Evolutionary conservation across 2,113 vertebrate species (phyloP), one percentile per base, ranked within the genome.

Genomic region (Anarrhichthys ocellatus): DNA sequence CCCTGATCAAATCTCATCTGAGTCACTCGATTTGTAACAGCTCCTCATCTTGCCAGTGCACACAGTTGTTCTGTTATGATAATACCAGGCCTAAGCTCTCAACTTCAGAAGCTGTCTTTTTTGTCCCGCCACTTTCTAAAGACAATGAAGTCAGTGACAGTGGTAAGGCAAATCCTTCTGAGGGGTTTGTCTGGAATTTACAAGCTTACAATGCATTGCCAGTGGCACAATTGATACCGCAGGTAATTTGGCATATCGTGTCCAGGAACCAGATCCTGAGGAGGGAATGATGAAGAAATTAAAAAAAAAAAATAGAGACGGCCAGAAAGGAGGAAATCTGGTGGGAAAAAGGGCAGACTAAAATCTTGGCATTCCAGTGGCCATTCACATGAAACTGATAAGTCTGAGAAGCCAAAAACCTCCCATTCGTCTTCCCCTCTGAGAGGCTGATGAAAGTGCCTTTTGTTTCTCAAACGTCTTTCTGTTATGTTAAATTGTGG

Each of bases 261-360:
- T 94, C 94, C 93, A 64, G 95, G 95, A 96, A 97, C 94, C 86
- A 94, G 96, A 96, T 87, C 94, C 93, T 82, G 74, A 59, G 86
- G 79, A 94, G 83, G 91, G 91, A 94, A 92, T 78, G 93, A 94
- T 80, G 90, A 92, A 92, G 93, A 95, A 93, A 96, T 93, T 92
- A 94, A 76, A 82, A 50, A 38, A 94, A 66, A 38, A 75, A 82
- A 72, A 65, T 24, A 85, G 34, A 83, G 40, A 65, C 3, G 20
- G 42, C 77, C 52, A 36, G 69, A 78, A 70, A 85, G 88, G 87
- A 73, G 85, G 78, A 92, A 93, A 92, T 94, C 94, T 95, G 94
- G 96, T 96, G 96, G 96, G 95, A 96, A 96, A 96, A 96, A 92
- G 90, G 90, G 87, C 89, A 69, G 84, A 91, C 89, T 91, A 89